Evolutionary conservation across 53 echinoderm and acorn worm genomes (phyloP), one percentile per base, ranked within the genome.

Genomic region (Crossaster papposus): DNA sequence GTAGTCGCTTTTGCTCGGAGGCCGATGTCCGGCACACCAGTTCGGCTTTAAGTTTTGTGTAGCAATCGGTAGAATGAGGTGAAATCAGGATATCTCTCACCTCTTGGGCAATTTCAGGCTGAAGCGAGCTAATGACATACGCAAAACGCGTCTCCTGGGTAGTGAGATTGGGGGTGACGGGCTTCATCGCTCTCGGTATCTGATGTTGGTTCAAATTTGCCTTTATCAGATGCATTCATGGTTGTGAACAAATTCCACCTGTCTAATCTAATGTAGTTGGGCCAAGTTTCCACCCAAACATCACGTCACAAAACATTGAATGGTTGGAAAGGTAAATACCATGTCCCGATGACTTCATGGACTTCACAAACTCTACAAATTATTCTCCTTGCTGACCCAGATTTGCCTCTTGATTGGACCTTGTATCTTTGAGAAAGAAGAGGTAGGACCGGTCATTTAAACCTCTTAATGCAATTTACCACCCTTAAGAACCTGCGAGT

Each of bases 371-470:
- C 35, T 81, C 70, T 20, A 30, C 58, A 68, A 83, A 72, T 24
- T 52, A 30, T 30, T 76, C 90, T 20, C 83, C 90, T 50, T 83
- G 23, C 6, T 26, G 54, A 3, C 90, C 90, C 33, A 90, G 62
- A 71, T 90, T 90, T 14, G 90, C 74, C 75, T 90, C 90, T 24
- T 62, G n/a, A 58, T 91, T 84, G 36, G 65, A 17, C 54, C 85
- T 72, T n/a, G 91, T 85, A 77, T 91, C 91, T 26, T 77, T 65
- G 2, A 91, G 85, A 63, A 77, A 84, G 38, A 78, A 77, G 8
- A 91, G 55, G 65, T 91, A 72, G n/a, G n/a, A n/a, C n/a, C n/a
- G 14, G 91, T 91, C 83, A 91, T 76, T 78, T 85, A 85, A 18
- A 91, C 91, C 58, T 91, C 84, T 85, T 76, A 77, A 63, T 91